Conservation (phyloP, 2,113 vertebrate genomes). For the Echinops telfairi region DNA sequence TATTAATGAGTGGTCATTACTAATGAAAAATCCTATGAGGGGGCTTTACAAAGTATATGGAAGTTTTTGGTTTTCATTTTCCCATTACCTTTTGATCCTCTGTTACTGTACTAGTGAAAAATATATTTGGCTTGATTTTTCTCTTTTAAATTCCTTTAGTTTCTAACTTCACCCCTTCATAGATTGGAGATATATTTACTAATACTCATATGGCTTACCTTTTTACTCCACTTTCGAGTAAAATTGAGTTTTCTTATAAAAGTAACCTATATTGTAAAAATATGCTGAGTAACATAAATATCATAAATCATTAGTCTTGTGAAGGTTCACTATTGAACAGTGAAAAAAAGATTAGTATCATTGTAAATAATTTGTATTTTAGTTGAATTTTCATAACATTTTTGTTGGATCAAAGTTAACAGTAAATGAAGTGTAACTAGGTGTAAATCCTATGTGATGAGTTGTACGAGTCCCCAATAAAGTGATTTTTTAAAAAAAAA, state of each 20-base stretch:
- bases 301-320: conserved; percentile 36
- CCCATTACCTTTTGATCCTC: neutral
- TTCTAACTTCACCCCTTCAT: conserved; percentile 1
- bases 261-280: conserved; percentile 53
- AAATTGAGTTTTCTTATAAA: conserved; percentile 21
- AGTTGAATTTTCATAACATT: conserved; percentile 54
- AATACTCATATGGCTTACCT: neutral
- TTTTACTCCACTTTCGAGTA: conserved; percentile 38
- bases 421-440: conserved; percentile 44
- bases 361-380: conserved; percentile 55
- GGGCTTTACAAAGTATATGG: no score
- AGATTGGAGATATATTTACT: conserved; percentile 57
- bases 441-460: conserved; percentile 37
- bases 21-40: conserved; percentile 17
- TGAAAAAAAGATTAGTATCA: conserved; percentile 38
- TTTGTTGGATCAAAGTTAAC: conserved; percentile 31
- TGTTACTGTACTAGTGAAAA: conserved; percentile 34
- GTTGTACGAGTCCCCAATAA: no score
- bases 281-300: conserved; percentile 55
- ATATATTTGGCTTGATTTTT: conserved; percentile 56
- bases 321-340: neutral
- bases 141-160: neutral
- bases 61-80: no score
- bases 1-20: conserved; percentile 60
- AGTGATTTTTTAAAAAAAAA: no score